Conservation (phyloP, 2,888 invertebrate species). For the Leptothorax acervorum region DNA sequence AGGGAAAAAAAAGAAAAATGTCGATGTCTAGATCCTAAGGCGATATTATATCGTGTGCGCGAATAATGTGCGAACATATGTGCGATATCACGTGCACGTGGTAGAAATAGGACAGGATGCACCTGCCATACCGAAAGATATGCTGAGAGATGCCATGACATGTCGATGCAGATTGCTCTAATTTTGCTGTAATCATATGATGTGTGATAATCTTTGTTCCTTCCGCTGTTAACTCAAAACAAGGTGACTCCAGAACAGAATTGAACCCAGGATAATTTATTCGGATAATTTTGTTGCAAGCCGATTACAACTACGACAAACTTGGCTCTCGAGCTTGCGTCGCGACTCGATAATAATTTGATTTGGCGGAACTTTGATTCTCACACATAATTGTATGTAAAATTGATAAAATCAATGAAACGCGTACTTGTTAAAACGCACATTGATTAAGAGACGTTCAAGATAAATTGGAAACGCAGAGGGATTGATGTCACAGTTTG, state of each 20-base stretch:
- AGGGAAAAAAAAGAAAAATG: conserved; percentile 9
- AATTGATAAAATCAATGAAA: background rate
- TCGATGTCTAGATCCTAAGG: conserved; percentile 46
- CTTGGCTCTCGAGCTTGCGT: background rate
- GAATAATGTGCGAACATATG: conserved; percentile 7
- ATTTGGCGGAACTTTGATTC: background rate
- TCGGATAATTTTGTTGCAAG: background rate
- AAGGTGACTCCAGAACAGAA: background rate
- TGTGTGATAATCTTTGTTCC: background rate
- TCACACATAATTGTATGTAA: background rate
- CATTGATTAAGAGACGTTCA: background rate
- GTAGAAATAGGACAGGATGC: background rate
- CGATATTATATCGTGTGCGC: conserved; percentile 29
- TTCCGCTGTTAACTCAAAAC: background rate
- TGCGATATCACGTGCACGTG: conserved; percentile 30
- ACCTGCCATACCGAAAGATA: background rate
- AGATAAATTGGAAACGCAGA: background rate
- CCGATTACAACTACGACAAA: background rate
- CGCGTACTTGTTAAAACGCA: background rate
- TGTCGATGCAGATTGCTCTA: background rate
- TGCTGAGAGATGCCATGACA: background rate
- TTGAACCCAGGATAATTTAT: background rate
- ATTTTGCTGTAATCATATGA: background rate
- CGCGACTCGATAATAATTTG: background rate
- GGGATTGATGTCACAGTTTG: background rate